Evolutionary conservation across 2,113 vertebrate genomes (phyloP).

Genomic region (Zapus hudsonius): DNA sequence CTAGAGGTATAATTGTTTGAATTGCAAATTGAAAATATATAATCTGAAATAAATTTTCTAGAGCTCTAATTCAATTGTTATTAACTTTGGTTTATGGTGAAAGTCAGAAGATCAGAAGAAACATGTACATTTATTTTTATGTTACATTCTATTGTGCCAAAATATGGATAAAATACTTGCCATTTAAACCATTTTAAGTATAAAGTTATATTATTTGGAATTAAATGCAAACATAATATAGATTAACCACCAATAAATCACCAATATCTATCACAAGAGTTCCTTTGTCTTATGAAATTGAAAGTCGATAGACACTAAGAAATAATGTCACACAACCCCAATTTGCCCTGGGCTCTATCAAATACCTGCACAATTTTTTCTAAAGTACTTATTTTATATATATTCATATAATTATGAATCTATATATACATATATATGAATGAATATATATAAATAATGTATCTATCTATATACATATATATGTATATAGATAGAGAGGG

Average conservation of each 20-base stretch:
- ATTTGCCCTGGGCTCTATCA: not conserved
- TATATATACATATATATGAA: no score
- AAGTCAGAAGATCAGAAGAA: no score
- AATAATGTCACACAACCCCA: not conserved
- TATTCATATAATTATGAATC: no score
- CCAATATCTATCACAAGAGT: not conserved
- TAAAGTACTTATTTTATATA: constrained; percentile 20
- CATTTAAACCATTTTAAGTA: not conserved
- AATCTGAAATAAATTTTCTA: constrained; percentile 13
- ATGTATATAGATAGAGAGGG: no score
- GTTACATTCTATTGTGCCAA: not conserved
- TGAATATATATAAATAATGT: no score
- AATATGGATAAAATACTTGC: not conserved
- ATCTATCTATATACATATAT: no score
- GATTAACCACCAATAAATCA: no score
- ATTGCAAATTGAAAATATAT: not conserved
- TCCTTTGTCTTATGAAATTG: not conserved
- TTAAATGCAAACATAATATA: not conserved
- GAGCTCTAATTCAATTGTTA: not conserved
- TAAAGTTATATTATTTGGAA: not conserved
- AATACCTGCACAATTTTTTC: not conserved
- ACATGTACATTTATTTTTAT: not conserved
- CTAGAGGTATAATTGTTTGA: not conserved
- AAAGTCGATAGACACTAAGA: not conserved
- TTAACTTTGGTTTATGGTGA: no score